phyloP scores from a whole-genome alignment of 1,140 invertebrate genomes.

The Eriocheir sinensis region DNA sequence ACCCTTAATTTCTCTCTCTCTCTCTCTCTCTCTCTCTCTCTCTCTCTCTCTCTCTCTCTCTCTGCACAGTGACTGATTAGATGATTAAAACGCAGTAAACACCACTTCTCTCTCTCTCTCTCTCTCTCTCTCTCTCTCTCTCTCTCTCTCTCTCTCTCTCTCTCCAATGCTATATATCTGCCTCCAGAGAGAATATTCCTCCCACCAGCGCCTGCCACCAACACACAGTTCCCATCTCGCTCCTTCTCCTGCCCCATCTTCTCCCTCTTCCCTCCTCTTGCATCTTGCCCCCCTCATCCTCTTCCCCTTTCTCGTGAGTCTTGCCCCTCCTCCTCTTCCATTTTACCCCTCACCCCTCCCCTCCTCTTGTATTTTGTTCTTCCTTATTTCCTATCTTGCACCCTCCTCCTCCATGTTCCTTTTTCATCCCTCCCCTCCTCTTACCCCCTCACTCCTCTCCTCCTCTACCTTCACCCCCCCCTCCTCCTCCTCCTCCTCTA shows the following conservation, averaged over 20 bases:
- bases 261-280: no score
- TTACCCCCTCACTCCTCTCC: not conserved
- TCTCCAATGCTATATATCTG: no score
- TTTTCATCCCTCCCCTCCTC: not conserved
- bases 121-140: constrained; percentile 9
- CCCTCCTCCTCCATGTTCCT: no score
- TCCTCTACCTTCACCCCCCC: not conserved
- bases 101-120: not conserved
- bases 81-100: not conserved
- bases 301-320: no score
- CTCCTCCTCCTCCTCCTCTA: not conserved
- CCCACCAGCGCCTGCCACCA: not conserved
- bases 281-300: no score
- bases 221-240: not conserved
- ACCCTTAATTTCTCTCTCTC: not conserved
- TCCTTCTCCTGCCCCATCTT: no score
- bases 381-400: not conserved
- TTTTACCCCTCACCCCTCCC: constrained; percentile 13
- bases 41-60: not conserved
- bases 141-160: not conserved
- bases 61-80: not conserved
- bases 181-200: no score
- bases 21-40: not conserved
- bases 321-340: no score
- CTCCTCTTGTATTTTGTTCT: not conserved